Conservation (phyloP, 2,797 vertebrate species). For the Apodemus agrarius region DNA sequence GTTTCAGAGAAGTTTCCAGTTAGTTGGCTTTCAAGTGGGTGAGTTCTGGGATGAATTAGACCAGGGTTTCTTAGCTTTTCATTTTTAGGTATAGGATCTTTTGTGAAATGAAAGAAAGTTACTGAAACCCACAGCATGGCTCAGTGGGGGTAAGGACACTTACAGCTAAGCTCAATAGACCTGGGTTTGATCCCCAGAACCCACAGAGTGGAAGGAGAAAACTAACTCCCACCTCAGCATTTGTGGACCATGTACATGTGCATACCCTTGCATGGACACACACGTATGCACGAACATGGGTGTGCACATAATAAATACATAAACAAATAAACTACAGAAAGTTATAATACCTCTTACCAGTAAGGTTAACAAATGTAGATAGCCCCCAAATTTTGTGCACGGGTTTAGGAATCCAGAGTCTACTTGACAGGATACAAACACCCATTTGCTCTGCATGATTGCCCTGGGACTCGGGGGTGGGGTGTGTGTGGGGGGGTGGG, state of each 20-base stretch:
- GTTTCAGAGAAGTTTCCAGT: conserved; percentile 36
- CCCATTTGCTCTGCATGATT: background rate
- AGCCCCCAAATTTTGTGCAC: background rate
- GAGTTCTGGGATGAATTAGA: background rate
- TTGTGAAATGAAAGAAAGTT: background rate
- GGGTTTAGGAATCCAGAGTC: background rate
- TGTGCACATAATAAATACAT: background rate
- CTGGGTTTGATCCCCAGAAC: background rate
- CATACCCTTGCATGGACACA: background rate
- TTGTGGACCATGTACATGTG: background rate
- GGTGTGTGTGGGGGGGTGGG: background rate
- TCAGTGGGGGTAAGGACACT: background rate
- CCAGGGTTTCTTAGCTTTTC: conserved; percentile 25
- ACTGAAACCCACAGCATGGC: too few relatives aligned
- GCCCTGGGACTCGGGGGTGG: background rate
- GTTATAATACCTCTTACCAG: background rate
- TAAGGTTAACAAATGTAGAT: conserved; percentile 11
- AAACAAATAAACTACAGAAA: conserved; percentile 2
- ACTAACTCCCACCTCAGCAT: background rate
- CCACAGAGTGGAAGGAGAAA: background rate
- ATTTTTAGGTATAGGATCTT: background rate
- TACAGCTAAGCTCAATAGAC: background rate
- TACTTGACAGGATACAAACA: background rate
- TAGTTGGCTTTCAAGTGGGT: background rate
- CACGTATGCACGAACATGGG: background rate